Evolutionary conservation across 2,888 invertebrate genomes (phyloP), one percentile per base, ranked within the genome.

Genomic region (Ormyrus labotus): DNA sequence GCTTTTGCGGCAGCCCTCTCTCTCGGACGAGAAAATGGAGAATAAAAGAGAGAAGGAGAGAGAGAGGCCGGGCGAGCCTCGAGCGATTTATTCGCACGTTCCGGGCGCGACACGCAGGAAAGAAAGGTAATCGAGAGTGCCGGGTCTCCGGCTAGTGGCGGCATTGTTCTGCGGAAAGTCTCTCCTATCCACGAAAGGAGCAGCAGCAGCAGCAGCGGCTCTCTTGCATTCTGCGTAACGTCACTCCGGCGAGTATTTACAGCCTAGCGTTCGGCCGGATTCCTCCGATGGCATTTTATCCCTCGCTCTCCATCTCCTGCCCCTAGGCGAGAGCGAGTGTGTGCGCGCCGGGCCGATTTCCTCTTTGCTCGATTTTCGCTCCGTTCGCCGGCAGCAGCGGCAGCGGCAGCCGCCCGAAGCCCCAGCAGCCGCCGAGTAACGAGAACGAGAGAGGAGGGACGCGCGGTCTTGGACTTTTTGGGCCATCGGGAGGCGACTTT

Each of bases 201-300:
- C 84, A 83, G 75, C 84, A 47, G 34, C 11, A 50, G 51, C 50
- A 45, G 19, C 10, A 83, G 75, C 34, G 3, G 83, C 34, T 57
- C 11, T 57, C 70, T 63, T 73, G 87, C 86, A 88, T 89, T 89
- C 87, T 87, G 84, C 86, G 86, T 86, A 88, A 84, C 85, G 87
- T 88, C 87, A 86, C 85, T 87, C 88, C 86, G 85, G 61, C 19
- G 87, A 87, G 88, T 89, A 89, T 89, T 90, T 88, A 89, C 87
- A 87, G 87, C 86, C 87, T 77, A 77, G 77, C 77, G 34, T 86
- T 87, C 80, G 83, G 86, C 84, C 84, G 87, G 88, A 89, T 89
- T 89, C 88, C 86, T 87, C 83, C 85, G 84, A 85, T 84, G 86
- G 87, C 86, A 87, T 87, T 88, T 88, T 76, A 79, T 80, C 64